Percentiles rank a stretch among this genome's conserved stretches.
Conservation (phyloP, 2,113 vertebrate species). For the Chionodraco myersi region DNA sequence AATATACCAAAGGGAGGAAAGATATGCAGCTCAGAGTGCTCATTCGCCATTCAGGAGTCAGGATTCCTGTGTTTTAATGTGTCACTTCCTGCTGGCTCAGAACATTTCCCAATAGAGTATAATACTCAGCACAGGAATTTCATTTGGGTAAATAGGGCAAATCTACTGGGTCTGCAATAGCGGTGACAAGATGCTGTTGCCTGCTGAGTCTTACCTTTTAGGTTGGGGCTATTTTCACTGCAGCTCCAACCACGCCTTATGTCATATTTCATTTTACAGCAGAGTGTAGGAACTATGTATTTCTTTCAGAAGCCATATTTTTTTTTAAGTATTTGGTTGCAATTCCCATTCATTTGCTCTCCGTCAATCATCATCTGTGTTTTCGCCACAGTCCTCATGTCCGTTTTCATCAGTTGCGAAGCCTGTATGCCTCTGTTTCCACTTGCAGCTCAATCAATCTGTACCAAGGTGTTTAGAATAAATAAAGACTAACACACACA, state of each 20-base stretch:
- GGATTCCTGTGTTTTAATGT: conserved; percentile 25
- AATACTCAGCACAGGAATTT: conserved; percentile 14
- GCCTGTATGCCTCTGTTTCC: conserved; percentile 15
- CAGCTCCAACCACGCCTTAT: not conserved
- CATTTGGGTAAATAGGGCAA: conserved; percentile 29
- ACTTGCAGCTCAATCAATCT: conserved; percentile 30
- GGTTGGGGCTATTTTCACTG: conserved; percentile 1
- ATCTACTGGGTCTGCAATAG: conserved; percentile 21
- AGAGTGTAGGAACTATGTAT: not conserved
- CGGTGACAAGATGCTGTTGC: conserved; percentile 27
- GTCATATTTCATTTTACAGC: conserved; percentile 1
- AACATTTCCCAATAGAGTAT: conserved; percentile 14
- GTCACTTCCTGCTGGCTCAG: conserved; percentile 35
- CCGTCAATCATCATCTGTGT: conserved; percentile 23
- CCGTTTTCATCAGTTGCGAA: conserved; percentile 21
- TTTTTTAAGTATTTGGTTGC: conserved; percentile 25
- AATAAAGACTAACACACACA: conserved; percentile 20
- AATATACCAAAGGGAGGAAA: conserved; percentile 19
- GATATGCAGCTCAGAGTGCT: conserved; percentile 1
- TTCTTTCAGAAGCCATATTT: conserved; percentile 2
- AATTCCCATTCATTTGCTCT: conserved; percentile 30
- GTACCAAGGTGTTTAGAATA: conserved; percentile 24
- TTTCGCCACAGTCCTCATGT: conserved; percentile 12
- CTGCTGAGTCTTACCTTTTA: conserved; percentile 21
- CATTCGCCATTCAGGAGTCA: conserved; percentile 1